These are phyloP conservation scores for Clarias magur DNA, from an alignment of 2,113 vertebrate species.

Conservation along the genomic window DNA sequence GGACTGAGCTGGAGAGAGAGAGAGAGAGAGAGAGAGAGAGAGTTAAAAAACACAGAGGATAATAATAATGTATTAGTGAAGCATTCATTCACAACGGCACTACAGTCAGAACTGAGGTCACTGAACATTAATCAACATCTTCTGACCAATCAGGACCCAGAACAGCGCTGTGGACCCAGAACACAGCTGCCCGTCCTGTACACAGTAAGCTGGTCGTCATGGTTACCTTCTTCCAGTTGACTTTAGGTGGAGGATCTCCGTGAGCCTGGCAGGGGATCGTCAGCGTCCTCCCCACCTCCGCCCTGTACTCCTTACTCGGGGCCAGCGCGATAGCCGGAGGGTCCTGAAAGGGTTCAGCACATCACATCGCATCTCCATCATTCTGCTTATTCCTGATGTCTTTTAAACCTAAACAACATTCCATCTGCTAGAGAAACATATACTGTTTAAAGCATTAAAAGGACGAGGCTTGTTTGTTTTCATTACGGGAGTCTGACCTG, in stretches of 20 bases:
- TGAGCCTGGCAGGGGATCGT: constrained; percentile 81
- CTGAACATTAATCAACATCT: neutral
- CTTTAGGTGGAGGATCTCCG: constrained; percentile 71
- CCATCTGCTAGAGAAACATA: neutral
- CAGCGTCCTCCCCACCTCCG: constrained; percentile 81
- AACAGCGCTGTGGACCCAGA: neutral
- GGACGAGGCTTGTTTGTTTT: neutral
- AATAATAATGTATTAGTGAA: constrained; percentile 10
- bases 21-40: neutral
- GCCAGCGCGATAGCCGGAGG: constrained; percentile 80
- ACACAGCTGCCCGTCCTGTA: no score
- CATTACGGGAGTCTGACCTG: constrained; percentile 71
- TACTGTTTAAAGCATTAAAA: neutral
- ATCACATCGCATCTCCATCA: neutral
- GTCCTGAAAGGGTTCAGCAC: constrained; percentile 72
- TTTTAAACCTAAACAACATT: constrained; percentile 3
- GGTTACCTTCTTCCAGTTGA: constrained; percentile 87
- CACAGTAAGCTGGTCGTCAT: neutral
- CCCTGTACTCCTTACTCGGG: constrained; percentile 82
- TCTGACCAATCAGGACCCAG: neutral
- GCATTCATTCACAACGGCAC: neutral
- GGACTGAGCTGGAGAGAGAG: constrained; percentile 71
- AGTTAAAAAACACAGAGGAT: constrained; percentile 28
- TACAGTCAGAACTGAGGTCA: neutral
- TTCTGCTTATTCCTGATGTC: constrained; percentile 19